Percentiles rank a stretch among this genome's conserved stretches.
Conservation (phyloP, 2,113 vertebrate species). For the Syngnathus floridae region DNA sequence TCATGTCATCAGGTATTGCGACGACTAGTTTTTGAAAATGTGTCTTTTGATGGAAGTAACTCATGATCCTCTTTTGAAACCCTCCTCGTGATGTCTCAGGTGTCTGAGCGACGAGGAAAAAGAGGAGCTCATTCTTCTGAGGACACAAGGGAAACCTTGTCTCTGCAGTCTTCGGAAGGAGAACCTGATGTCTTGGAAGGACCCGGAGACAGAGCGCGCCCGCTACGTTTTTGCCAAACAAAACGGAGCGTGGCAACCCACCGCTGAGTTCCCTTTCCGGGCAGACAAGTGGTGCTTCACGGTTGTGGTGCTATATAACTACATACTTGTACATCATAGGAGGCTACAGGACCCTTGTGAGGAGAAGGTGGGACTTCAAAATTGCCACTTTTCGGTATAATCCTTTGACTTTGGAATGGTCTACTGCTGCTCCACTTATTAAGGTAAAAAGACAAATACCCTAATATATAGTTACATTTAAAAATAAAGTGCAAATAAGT, state of each 20-base stretch:
- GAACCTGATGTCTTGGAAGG: slow-evolving; percentile 57
- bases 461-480: background rate
- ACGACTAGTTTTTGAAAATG: background rate
- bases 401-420: slow-evolving; percentile 63
- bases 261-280: slow-evolving; percentile 66
- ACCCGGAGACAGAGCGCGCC: slow-evolving; percentile 48
- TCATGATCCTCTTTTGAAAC: background rate
- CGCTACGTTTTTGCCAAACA: slow-evolving; percentile 54
- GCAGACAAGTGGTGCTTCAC: slow-evolving; percentile 78
- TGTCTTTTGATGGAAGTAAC: background rate
- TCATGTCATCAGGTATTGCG: slow-evolving; percentile 44
- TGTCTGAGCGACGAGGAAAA: slow-evolving; percentile 42
- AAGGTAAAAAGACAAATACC: slow-evolving; percentile 54
- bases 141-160: slow-evolving; percentile 35
- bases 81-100: slow-evolving; percentile 9
- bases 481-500: background rate
- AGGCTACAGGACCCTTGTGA: slow-evolving; percentile 61
- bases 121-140: slow-evolving; percentile 46
- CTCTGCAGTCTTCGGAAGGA: slow-evolving; percentile 73
- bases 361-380: slow-evolving; percentile 69
- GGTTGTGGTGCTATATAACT: slow-evolving; percentile 71
- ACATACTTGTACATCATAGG: slow-evolving; percentile 73
- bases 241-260: slow-evolving; percentile 46
- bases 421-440: slow-evolving; percentile 58
- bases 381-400: slow-evolving; percentile 74